Percentiles rank a stretch among this genome's conserved stretches.
phyloP scores from a whole-genome alignment of 2,888 invertebrate genomes.

The Agriopis leucophaearia region DNA sequence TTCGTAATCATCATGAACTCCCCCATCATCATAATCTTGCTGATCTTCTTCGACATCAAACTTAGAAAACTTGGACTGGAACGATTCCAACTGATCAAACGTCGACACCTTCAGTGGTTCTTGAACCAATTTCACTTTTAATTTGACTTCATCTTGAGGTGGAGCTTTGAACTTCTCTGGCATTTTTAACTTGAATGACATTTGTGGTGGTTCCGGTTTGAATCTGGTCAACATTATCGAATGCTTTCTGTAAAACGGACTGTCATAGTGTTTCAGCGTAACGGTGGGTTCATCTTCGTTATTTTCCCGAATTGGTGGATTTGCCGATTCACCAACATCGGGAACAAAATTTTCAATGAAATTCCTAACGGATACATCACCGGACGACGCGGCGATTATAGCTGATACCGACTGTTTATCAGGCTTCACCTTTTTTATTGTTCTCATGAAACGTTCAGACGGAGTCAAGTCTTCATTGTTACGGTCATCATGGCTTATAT shows the following conservation, averaged over 20 bases:
- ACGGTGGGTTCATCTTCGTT: constrained; percentile 37
- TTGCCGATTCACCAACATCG: constrained; percentile 53
- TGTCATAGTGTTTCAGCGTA: constrained; percentile 50
- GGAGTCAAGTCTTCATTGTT: constrained; percentile 33
- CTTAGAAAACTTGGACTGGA: background rate
- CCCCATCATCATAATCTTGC: constrained; percentile 39
- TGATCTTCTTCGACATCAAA: background rate
- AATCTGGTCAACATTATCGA: constrained; percentile 67
- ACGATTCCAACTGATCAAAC: constrained; percentile 5
- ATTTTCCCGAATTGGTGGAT: constrained; percentile 25
- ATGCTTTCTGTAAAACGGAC: constrained; percentile 39
- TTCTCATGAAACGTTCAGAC: constrained; percentile 56
- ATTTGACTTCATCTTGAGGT: constrained; percentile 46
- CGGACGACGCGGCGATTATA: constrained; percentile 53
- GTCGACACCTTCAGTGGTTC: constrained; percentile 14
- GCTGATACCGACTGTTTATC: constrained; percentile 45
- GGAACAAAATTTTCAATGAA: constrained; percentile 76
- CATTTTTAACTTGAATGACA: constrained; percentile 54
- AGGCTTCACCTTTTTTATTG: constrained; percentile 61
- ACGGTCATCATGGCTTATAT: background rate
- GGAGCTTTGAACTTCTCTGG: constrained; percentile 63
- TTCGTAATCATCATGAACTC: constrained; percentile 34
- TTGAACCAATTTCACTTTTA: constrained; percentile 58
- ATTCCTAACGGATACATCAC: constrained; percentile 67
- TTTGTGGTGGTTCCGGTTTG: constrained; percentile 29